Evolutionary conservation across 2,113 vertebrate species (phyloP).

Genomic region (Stictonetta naevosa): DNA sequence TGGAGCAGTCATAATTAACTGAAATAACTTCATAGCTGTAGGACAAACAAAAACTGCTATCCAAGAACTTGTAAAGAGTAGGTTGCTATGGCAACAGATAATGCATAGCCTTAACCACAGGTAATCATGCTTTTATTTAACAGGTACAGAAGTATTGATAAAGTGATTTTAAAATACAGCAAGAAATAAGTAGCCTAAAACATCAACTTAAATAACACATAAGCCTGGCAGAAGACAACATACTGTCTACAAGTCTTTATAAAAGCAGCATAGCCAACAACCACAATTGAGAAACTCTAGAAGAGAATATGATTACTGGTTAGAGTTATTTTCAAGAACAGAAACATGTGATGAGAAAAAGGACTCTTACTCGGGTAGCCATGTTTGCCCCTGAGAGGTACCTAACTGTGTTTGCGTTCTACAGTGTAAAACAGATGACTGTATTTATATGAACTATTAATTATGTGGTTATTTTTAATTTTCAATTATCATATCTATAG

Average conservation of each 20-base stretch:
- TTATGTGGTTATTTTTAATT: neutral
- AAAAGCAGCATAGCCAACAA: neutral
- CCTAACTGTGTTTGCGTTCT: neutral
- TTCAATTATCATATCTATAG: neutral
- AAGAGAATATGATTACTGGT: neutral
- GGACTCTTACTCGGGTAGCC: neutral
- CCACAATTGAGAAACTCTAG: neutral
- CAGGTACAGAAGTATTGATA: neutral
- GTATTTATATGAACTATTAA: neutral
- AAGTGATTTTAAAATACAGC: neutral
- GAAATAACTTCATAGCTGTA: neutral
- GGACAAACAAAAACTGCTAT: neutral
- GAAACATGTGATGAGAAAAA: neutral
- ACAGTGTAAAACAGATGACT: neutral
- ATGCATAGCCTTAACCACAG: neutral
- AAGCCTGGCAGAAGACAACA: neutral
- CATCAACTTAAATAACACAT: neutral
- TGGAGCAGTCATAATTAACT: neutral
- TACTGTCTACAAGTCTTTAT: neutral
- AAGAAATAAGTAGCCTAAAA: neutral
- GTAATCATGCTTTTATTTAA: neutral
- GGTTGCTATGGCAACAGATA: neutral
- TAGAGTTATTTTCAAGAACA: no score
- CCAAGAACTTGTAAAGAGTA: neutral
- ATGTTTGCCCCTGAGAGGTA: accelerated